Base-by-base conservation (phyloP, 2,113 vertebrate genomes). In the Jaculus jaculus region DNA sequence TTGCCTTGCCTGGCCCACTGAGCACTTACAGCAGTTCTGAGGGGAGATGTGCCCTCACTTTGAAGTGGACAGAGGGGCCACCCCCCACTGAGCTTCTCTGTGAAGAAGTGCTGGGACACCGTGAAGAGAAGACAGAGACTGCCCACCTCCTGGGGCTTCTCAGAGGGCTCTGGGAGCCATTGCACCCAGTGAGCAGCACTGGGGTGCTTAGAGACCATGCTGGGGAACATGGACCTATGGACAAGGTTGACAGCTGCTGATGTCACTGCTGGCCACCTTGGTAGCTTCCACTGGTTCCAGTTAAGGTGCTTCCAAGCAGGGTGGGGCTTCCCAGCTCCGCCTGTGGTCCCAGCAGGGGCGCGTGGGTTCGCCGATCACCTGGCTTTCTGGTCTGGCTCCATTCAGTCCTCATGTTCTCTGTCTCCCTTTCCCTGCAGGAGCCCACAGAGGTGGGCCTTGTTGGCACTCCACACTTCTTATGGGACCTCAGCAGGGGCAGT, bases 321-420 rank as follows among this genome's bases (percentile, higher is more conserved):
- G 28, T 5, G 1, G 4, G 23, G 21, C 54, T 61, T 32, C 32
- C 75, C 15, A 10, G 12, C 10, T 65, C 75, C 32, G 42, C 66
- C 28, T 47, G 60, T 77, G 80, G 34, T 61, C 39, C 83, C 74
- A 4, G 63, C 30, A 20, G 58, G 32, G 77, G 21, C 3, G 2
- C 21, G 66, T 63, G 54, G 72, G 37, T 12, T 75, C 78, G 13
- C 47, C 7, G 79, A 66, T 7, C 81, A 87, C 24, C 66, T 84
- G 97, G 89, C 88, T 85, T 98, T 77, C 96, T 97, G 65, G 88
- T 84, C 3, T 78, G 98, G 71, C 79, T 92, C 37, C 42, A 26
- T 18, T 71, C 6, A 28, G n/a, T 68, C 20, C 30, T 54, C 15
- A 30, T 42, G 28, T 9, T 26, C 15, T 1, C 80, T 15, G 2